A percentile compares a stretch with the other conserved stretches of the same genome.
Evolutionary conservation across 2,888 invertebrate species (phyloP).

Genomic region (Reticulitermes lucifugus): DNA sequence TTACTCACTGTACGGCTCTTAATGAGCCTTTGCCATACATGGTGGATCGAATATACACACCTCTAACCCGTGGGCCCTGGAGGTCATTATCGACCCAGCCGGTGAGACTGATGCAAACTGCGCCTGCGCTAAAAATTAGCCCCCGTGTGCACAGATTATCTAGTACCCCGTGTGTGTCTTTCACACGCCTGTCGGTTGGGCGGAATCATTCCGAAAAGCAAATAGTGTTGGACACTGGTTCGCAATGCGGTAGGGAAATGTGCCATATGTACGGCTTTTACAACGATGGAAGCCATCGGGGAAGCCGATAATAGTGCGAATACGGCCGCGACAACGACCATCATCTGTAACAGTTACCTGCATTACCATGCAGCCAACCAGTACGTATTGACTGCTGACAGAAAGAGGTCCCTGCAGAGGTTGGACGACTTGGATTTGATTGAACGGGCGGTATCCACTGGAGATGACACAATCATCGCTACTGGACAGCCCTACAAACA

Average conservation of each 20-base stretch:
- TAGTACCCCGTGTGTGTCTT: background rate
- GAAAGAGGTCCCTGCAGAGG: constrained; percentile 23
- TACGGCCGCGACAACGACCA: constrained; percentile 17
- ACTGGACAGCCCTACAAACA: background rate
- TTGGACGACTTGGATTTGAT: constrained; percentile 30
- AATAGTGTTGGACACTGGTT: background rate
- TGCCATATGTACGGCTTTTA: background rate
- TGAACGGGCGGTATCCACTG: constrained; percentile 12
- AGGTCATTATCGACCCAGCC: constrained; percentile 36
- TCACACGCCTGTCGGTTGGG: background rate
- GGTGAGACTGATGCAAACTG: background rate
- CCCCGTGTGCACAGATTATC: no score
- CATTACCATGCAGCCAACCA: constrained; percentile 21
- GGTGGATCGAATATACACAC: constrained; percentile 29
- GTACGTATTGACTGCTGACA: constrained; percentile 20
- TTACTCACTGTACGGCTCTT: no score
- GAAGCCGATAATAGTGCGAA: constrained; percentile 13
- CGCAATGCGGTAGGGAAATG: constrained; percentile 29
- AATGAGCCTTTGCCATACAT: constrained; percentile 5
- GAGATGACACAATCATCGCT: constrained; percentile 3
- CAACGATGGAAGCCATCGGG: background rate
- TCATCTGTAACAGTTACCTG: constrained; percentile 30
- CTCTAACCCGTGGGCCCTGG: constrained; percentile 26
- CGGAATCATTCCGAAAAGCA: background rate
- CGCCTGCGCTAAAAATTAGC: constrained; percentile 22